Percentiles rank a stretch among this genome's conserved stretches.
These are phyloP conservation scores for Megalurothrips usitatus DNA, from an alignment of 2,888 invertebrate genomes.

Conservation along the genomic window DNA sequence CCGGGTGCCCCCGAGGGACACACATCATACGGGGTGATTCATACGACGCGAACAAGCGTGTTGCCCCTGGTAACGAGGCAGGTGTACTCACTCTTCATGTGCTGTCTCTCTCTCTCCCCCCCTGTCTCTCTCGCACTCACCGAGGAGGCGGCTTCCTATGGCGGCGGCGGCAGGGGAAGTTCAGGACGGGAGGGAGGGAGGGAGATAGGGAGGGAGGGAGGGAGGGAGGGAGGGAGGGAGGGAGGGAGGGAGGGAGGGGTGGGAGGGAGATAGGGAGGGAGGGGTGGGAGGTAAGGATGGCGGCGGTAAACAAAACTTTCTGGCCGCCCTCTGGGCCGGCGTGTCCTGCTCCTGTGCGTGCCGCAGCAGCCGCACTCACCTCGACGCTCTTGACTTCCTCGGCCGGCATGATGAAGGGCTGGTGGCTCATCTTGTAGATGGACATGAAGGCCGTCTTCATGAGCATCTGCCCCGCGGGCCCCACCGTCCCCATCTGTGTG, in stretches of 20 bases:
- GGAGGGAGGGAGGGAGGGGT: neutral
- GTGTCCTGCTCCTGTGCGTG: neutral
- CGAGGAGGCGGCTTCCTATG: no score
- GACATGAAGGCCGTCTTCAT: constrained; percentile 22
- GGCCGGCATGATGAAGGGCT: neutral
- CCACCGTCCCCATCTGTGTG: neutral
- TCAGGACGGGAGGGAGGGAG: no score
- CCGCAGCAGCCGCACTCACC: neutral
- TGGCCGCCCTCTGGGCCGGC: neutral
- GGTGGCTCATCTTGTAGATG: constrained; percentile 22
- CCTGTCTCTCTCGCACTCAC: no score
- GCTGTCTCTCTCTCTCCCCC: no score
- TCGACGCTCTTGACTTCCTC: neutral
- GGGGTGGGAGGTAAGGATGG: neutral
- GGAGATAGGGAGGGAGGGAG: no score
- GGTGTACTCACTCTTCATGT: no score
- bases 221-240: no score
- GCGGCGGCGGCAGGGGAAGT: neutral
- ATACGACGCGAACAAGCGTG: no score
- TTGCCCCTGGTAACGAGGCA: no score
- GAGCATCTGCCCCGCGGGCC: constrained; percentile 1
- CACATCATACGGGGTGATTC: no score
- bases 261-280: neutral
- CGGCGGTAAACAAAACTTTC: neutral
- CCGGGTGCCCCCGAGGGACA: no score